Percentiles rank a stretch among this genome's conserved stretches.
Conservation (phyloP, 2,797 vertebrate genomes). For the Sebastes trivittatus region DNA sequence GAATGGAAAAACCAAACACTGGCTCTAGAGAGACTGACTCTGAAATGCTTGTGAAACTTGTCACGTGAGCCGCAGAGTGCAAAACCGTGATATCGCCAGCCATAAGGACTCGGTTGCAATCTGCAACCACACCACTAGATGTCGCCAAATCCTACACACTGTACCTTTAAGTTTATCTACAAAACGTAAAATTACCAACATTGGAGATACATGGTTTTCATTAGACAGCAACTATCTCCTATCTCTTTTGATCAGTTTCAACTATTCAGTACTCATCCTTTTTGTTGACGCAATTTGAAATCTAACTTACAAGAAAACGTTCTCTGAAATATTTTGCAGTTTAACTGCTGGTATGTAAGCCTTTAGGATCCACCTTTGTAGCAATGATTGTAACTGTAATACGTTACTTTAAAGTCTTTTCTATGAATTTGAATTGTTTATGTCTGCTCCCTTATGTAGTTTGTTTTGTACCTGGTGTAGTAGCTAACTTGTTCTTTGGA, state of each 20-base stretch:
- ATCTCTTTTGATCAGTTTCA: neutral
- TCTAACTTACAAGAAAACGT: neutral
- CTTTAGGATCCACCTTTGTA: neutral
- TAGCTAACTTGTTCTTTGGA: neutral
- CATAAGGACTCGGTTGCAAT: too few relatives aligned
- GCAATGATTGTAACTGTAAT: neutral
- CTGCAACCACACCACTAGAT: too few relatives aligned
- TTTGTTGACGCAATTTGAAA: neutral
- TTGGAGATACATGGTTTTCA: neutral
- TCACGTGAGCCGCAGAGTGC: too few relatives aligned
- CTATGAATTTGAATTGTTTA: neutral
- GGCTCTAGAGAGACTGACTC: too few relatives aligned
- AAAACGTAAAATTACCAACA: too few relatives aligned
- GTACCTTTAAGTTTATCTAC: too few relatives aligned
- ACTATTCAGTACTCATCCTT: neutral
- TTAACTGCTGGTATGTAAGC: neutral
- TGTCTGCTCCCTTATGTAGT: neutral
- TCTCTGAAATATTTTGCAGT: neutral
- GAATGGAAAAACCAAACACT: too few relatives aligned
- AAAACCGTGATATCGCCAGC: too few relatives aligned
- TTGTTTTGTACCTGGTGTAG: neutral
- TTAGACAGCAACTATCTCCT: neutral
- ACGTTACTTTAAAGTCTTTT: neutral
- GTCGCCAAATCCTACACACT: fast-evolving
- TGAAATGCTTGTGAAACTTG: fast-evolving